These are phyloP conservation scores for Amitus sp. DNA, from an alignment of 2,888 invertebrate species.

Conservation along the genomic window DNA sequence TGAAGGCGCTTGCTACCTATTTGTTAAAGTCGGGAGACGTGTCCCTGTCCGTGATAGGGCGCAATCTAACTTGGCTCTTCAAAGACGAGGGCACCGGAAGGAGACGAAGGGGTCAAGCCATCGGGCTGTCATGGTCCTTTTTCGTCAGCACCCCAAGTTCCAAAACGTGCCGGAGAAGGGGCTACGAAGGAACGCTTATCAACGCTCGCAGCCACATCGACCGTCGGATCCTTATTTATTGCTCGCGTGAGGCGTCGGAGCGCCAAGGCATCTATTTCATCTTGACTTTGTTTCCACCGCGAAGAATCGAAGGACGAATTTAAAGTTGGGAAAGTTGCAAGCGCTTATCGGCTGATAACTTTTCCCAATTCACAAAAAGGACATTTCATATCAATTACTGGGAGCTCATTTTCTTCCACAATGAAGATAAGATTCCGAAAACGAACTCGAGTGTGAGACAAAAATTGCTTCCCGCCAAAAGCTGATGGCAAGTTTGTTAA, in stretches of 20 bases:
- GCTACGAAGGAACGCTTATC: conserved; percentile 59
- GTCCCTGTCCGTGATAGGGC: conserved; percentile 35
- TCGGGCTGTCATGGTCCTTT: conserved; percentile 10
- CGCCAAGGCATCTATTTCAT: conserved; percentile 52
- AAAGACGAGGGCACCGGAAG: conserved; percentile 29
- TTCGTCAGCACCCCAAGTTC: background rate
- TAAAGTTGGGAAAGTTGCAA: conserved; percentile 12
- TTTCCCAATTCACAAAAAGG: background rate
- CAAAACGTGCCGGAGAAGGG: conserved; percentile 13
- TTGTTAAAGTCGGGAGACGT: conserved; percentile 55
- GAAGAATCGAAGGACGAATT: conserved; percentile 43
- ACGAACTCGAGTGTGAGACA: no score
- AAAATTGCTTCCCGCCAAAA: no score
- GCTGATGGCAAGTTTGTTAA: no score
- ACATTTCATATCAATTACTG: background rate
- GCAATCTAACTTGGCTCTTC: conserved; percentile 41
- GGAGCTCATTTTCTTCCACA: background rate
- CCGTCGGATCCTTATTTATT: conserved; percentile 65
- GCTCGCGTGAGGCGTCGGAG: conserved; percentile 52
- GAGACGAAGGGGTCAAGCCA: conserved; percentile 34
- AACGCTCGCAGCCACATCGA: conserved; percentile 59
- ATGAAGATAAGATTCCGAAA: no score
- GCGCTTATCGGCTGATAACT: conserved; percentile 15
- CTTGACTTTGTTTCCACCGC: conserved; percentile 50
- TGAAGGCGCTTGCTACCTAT: conserved; percentile 56